Evolutionary conservation across 2,797 vertebrate species (phyloP), one percentile per base, ranked within the genome.

Genomic region (Clarias fuscus): DNA sequence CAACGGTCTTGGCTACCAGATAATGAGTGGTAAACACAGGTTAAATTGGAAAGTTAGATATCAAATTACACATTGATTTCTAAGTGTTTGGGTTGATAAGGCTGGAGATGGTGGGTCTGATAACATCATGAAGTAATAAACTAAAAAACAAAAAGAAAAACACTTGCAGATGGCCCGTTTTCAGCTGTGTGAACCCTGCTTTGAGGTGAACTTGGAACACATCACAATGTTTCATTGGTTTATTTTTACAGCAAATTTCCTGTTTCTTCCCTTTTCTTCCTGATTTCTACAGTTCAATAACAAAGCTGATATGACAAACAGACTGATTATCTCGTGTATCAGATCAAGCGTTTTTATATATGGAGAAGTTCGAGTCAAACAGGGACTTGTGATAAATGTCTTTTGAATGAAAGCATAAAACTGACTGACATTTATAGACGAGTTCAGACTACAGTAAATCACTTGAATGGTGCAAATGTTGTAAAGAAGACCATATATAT

Each of bases 161-260:
- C 70, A 33, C 18, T 40, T 27, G 62, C 61, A 71, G 73, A 75
- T 83, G 33, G 65, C 68, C 27, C 14, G 27, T 87, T 72, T 82
- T 30, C 48, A 86, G 64, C 58, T 37, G 70, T 83, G 76, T 84
- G 61, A 86, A 56, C 82, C 53, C 80, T 82, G 58, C 17, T 78
- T 8, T 73, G 71, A 85, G 80, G 83, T 84, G 79, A 86, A 58
- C 24, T 24, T 85, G 79, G 53, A 86, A 75, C 43, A 67, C 59
- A n/a, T 10, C 59, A 53, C 3, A 64, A 10, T 59, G 59, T 84
- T 85, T 86, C 48, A 82, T 89, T 83, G 70, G 84, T 75, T 87
- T 80, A 86, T 73, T 43, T 17, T 33, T 79, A 43, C 58, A 14
- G 18, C 43, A 68, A 1, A 53, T 82, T 30, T 53, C 33, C 40